Evolutionary conservation across 2,113 vertebrate genomes (phyloP), one percentile per base, ranked within the genome.

Genomic region (Vidua macroura): DNA sequence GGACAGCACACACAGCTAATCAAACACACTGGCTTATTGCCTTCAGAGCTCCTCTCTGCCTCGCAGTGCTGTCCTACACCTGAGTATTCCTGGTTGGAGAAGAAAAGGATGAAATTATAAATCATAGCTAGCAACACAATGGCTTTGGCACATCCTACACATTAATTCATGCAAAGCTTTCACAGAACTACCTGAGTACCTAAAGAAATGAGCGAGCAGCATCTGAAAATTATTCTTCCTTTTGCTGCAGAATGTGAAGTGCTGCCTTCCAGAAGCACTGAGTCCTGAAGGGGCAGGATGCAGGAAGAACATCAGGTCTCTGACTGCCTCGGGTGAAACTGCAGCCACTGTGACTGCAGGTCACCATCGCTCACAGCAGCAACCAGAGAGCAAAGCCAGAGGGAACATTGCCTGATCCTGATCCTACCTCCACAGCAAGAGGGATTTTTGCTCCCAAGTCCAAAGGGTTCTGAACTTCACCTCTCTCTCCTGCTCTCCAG

Each of bases 71-170:
- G 59, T 63, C 63, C 70, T 52, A 17, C 76, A 93, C 69, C 83
- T 30, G 10, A 78, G 28, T 39, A 25, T 75, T 83, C 83, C 27
- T 37, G 48, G 41, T 2, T 86, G 44, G 66, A 64, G 78, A 69
- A 79, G 74, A n/a, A 87, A 91, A 93, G 46, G 63, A 66, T 92
- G 41, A 85, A 74, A 69, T 86, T 46, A 75, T 83, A 86, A 83
- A 83, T 94, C 85, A 82, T 1, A 62, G 20, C 19, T 30, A 63
- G 92, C 87, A 90, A 90, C 74, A 68, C 52, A 87, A 82, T 39
- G 83, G 79, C 10, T 75, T 90, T 92, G 88, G 88, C 90, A 93
- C 78, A 91, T 91, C 80, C 86, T 91, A 58, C 62, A 58, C 86
- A 81, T 48, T 84, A 93, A 95, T 86, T 94, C 69, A 73, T 53